Conservation (phyloP, 2,113 vertebrate species). For the Tupaia tana region DNA sequence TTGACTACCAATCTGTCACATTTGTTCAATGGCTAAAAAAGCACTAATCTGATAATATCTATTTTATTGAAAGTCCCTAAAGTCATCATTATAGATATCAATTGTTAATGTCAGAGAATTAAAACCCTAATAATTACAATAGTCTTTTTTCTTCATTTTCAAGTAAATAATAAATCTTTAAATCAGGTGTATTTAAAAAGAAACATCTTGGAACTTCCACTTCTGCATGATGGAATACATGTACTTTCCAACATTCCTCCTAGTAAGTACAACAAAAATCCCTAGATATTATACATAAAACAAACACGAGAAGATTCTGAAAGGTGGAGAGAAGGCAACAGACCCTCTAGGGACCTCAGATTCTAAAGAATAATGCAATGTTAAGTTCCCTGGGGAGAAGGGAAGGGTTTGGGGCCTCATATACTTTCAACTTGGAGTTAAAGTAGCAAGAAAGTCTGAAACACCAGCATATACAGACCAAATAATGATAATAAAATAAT, state of each 20-base stretch:
- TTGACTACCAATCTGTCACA: conserved; percentile 27
- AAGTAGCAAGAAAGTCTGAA: background rate
- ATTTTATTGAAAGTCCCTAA: background rate
- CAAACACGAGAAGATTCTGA: background rate
- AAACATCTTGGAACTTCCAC: conserved; percentile 3
- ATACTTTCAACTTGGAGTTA: background rate
- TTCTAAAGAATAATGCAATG: background rate
- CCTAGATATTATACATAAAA: background rate
- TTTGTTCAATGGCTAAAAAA: background rate
- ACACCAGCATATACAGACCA: background rate
- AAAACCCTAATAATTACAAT: conserved; percentile 4
- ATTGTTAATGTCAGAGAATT: background rate
- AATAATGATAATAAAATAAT: background rate
- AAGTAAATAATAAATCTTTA: background rate
- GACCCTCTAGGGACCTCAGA: background rate
- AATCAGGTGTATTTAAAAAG: background rate
- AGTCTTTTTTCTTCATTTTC: background rate
- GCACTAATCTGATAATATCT: background rate
- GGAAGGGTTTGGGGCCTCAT: background rate
- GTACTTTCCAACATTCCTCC: background rate
- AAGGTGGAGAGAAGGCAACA: background rate
- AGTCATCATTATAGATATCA: background rate
- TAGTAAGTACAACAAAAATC: background rate
- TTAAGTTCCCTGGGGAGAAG: background rate
- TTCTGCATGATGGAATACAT: background rate